Evolutionary conservation across 2,113 vertebrate species (phyloP).

Genomic region (Urocitellus parryii): DNA sequence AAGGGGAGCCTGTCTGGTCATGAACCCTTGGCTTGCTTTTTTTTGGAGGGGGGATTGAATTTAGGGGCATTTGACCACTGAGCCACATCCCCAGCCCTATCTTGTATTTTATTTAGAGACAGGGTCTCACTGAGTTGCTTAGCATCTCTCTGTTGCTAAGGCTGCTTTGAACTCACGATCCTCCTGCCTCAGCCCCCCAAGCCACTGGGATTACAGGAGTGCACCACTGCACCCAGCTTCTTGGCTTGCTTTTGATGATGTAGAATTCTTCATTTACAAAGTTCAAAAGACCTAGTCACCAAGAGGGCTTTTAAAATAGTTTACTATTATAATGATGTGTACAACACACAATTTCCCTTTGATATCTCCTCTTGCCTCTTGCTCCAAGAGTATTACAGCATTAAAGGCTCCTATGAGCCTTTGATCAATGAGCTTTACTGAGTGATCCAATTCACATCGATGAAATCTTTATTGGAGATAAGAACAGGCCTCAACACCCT

Average conservation of each 20-base stretch:
- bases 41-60: too few relatives aligned
- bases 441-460: not conserved
- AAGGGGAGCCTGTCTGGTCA: not conserved
- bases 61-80: too few relatives aligned
- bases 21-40: not conserved
- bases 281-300: slow-evolving; percentile 39
- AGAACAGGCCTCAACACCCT: not conserved
- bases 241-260: slow-evolving; percentile 59
- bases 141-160: too few relatives aligned
- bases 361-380: slow-evolving; percentile 19
- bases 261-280: not conserved
- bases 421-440: slow-evolving; percentile 61
- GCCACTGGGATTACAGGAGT: too few relatives aligned
- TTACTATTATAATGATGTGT: slow-evolving; percentile 32
- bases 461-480: not conserved
- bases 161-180: too few relatives aligned
- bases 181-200: too few relatives aligned
- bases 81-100: too few relatives aligned
- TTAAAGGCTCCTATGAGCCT: not conserved
- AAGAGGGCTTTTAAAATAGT: slow-evolving; percentile 45
- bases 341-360: slow-evolving; percentile 13
- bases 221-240: not conserved
- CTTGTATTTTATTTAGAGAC: too few relatives aligned
- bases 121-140: too few relatives aligned
- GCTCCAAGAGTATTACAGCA: not conserved